Percentiles rank a stretch among this genome's conserved stretches.
phyloP scores from a whole-genome alignment of 2,797 vertebrate genomes.

The Miichthys miiuy region DNA sequence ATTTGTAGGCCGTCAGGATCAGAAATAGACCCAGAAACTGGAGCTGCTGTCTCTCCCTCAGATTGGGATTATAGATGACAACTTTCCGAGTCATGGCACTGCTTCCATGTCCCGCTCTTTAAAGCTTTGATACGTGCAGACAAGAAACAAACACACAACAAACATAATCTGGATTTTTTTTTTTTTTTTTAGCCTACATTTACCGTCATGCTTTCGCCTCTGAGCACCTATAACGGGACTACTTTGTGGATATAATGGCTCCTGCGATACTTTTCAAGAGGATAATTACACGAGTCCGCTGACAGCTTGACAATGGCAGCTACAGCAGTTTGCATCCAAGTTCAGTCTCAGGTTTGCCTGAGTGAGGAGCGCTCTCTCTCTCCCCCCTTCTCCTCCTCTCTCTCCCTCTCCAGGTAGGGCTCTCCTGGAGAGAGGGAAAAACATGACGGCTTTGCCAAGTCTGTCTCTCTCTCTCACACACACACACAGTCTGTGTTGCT shows the following conservation, averaged over 20 bases:
- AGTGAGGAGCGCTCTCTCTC: conserved; percentile 45
- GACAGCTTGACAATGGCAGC: conserved; percentile 81
- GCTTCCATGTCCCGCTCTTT: conserved; percentile 67
- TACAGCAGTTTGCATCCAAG: conserved; percentile 80
- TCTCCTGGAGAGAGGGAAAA: conserved; percentile 60
- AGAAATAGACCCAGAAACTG: conserved; percentile 24
- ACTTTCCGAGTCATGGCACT: conserved; percentile 59
- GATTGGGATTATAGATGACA: conserved; percentile 74
- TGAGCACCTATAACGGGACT: conserved; percentile 73
- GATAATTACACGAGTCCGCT: conserved; percentile 83
- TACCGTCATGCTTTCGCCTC: conserved; percentile 69
- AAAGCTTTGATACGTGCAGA: conserved; percentile 71
- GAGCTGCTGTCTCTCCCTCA: not conserved
- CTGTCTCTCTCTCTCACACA: conserved; percentile 17
- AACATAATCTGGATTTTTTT: conserved; percentile 74
- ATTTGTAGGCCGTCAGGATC: conserved; percentile 29
- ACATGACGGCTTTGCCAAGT: conserved; percentile 64
- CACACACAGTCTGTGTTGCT: conserved; percentile 6
- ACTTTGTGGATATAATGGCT: conserved; percentile 77
- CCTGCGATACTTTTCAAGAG: conserved; percentile 76
- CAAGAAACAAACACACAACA: conserved; percentile 69
- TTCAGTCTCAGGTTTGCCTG: conserved; percentile 76
- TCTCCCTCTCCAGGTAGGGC: conserved; percentile 50
- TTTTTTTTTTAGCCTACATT: conserved; percentile 68
- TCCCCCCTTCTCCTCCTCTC: conserved; percentile 9